Conservation (phyloP, 2,113 vertebrate species). For the Corvus hawaiiensis region DNA sequence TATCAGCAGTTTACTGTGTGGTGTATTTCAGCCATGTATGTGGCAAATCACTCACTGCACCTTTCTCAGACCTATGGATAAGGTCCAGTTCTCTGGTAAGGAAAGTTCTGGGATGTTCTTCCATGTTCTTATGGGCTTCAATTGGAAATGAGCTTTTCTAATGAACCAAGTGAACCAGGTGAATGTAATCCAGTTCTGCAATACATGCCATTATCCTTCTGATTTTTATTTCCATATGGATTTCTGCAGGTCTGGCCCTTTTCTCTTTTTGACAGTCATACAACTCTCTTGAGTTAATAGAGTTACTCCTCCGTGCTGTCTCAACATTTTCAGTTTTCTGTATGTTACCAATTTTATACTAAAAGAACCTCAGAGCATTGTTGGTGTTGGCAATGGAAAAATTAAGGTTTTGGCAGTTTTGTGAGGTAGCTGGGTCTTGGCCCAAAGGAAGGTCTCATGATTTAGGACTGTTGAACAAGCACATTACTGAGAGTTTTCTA, state of each 20-base stretch:
- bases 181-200: neutral
- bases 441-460: neutral
- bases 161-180: neutral
- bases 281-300: neutral
- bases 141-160: neutral
- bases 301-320: neutral
- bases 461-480: neutral
- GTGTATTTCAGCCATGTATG: neutral
- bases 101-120: neutral
- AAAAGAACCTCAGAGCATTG: neutral
- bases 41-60: neutral
- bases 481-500: neutral
- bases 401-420: constrained; percentile 10
- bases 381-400: constrained; percentile 4
- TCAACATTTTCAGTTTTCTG: neutral
- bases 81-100: neutral
- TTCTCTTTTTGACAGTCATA: neutral
- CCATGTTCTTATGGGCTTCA: neutral
- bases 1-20: neutral
- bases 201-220: neutral
- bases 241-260: neutral
- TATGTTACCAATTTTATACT: neutral
- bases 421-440: neutral
- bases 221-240: neutral
- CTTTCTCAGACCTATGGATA: neutral